These are phyloP conservation scores for Chymomyza fuscimana DNA, from an alignment of 2,888 invertebrate species.

Conservation along the genomic window DNA sequence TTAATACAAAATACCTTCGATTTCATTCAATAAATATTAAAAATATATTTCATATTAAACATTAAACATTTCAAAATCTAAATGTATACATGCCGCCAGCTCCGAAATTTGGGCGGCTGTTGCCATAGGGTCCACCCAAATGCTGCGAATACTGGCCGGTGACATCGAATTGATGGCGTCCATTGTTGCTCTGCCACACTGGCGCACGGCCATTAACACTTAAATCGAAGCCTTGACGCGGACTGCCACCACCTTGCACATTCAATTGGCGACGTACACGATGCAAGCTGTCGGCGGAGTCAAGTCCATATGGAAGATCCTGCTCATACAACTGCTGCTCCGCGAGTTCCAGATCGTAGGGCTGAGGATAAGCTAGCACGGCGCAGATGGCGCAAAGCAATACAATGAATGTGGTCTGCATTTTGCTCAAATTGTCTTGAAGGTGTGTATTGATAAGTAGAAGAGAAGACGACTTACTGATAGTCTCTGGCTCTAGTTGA, in stretches of 20 bases:
- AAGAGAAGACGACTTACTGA: constrained; percentile 14
- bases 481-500: neutral
- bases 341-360: neutral
- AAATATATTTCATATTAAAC: neutral
- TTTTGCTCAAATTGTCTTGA: constrained; percentile 13
- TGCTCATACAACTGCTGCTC: neutral
- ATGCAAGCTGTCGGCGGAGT: neutral
- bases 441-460: constrained; percentile 11
- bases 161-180: constrained; percentile 64
- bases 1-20: neutral
- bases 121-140: constrained; percentile 73
- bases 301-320: neutral
- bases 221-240: constrained; percentile 57
- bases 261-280: constrained; percentile 28
- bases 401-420: constrained; percentile 10
- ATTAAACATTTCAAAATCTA: constrained; percentile 31
- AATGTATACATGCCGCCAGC: constrained; percentile 51
- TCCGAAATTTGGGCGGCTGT: constrained; percentile 51
- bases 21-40: neutral
- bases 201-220: constrained; percentile 52
- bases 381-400: constrained; percentile 11
- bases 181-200: constrained; percentile 69
- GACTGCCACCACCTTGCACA: constrained; percentile 43
- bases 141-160: constrained; percentile 68
- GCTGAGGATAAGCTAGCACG: constrained; percentile 27